These are phyloP conservation scores for Pelodiscus sinensis DNA, from an alignment of 2,113 vertebrate species.

Conservation along the genomic window DNA sequence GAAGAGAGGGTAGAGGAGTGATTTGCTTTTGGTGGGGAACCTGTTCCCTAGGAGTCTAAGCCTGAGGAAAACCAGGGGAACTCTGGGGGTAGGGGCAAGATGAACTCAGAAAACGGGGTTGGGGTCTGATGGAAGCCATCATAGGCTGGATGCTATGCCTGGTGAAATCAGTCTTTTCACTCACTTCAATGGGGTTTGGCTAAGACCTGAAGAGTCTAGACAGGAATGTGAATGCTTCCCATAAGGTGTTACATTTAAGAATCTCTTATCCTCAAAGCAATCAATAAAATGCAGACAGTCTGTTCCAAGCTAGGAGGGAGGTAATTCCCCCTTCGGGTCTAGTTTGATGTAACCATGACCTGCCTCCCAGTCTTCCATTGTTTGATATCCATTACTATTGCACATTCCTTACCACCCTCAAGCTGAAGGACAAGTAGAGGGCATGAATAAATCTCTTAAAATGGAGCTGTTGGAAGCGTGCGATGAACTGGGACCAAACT, in stretches of 20 bases:
- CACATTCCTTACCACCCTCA: too few species aligned
- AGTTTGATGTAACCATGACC: too few species aligned
- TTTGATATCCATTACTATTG: too few species aligned
- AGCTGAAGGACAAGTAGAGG: too few species aligned
- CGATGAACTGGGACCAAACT: too few species aligned
- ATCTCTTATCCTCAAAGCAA: not conserved
- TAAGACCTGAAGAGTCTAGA: too few species aligned
- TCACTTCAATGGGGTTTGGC: not conserved
- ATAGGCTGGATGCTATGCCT: too few species aligned
- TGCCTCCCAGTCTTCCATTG: too few species aligned
- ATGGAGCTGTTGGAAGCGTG: too few species aligned
- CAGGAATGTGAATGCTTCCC: not conserved
- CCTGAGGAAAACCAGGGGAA: not conserved
- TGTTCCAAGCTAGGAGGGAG: not conserved
- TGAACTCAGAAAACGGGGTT: not conserved
- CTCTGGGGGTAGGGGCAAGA: not conserved
- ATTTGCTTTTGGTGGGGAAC: not conserved
- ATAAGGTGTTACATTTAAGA: not conserved
- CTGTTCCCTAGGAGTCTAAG: not conserved
- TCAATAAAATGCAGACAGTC: not conserved
- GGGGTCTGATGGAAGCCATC: not conserved
- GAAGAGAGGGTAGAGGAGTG: not conserved
- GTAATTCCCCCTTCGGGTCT: too few species aligned
- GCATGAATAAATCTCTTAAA: too few species aligned
- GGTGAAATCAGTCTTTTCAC: not conserved